phyloP scores from a whole-genome alignment of 2,888 invertebrate genomes.

The Nysson spinosus region DNA sequence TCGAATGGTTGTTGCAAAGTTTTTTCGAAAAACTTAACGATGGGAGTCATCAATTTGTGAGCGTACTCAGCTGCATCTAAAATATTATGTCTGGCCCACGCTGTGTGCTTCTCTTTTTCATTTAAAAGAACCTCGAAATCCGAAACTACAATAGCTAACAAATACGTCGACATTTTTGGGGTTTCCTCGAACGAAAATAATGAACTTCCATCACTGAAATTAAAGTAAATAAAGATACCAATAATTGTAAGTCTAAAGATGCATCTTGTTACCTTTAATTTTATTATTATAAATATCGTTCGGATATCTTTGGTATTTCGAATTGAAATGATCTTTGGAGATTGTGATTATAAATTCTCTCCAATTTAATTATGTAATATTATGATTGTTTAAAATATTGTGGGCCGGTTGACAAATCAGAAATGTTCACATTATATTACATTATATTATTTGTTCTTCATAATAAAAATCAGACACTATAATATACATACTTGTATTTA shows the following conservation, averaged over 20 bases:
- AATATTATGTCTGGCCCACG: constrained; percentile 85
- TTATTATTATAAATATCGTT: no score
- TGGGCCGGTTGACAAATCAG: no score
- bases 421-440: no score
- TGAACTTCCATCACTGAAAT: neutral
- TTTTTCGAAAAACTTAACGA: constrained; percentile 76
- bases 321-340: no score
- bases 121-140: constrained; percentile 79
- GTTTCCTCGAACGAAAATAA: constrained; percentile 77
- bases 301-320: no score
- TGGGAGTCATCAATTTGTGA: constrained; percentile 72
- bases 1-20: constrained; percentile 76
- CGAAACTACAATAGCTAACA: constrained; percentile 90
- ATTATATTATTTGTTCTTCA: neutral
- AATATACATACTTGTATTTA: constrained; percentile 48
- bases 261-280: no score
- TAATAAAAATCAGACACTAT: neutral
- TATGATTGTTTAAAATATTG: no score
- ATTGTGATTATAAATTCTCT: no score
- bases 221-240: no score
- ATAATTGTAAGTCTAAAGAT: no score
- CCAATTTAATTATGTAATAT: no score
- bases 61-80: constrained; percentile 84
- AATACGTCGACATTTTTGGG: constrained; percentile 88
- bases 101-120: constrained; percentile 51